Conservation (phyloP, 1,140 invertebrate genomes). For the Nomia melanderi region DNA sequence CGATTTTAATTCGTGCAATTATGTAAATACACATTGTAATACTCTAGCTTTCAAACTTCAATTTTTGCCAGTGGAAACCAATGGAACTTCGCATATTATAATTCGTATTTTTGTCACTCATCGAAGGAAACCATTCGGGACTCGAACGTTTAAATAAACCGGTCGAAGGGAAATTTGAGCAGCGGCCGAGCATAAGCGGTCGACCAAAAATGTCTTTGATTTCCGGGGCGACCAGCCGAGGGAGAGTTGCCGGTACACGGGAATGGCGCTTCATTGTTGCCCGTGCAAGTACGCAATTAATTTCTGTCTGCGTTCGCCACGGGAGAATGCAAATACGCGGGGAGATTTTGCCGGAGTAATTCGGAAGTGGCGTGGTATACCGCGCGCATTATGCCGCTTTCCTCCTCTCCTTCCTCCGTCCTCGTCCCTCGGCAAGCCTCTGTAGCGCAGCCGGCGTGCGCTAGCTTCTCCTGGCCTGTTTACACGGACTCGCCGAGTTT, state of each 20-base stretch:
- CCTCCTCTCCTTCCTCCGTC: constrained; percentile 18
- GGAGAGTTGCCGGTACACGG: constrained; percentile 39
- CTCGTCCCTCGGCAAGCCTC: neutral
- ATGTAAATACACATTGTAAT: too few species aligned
- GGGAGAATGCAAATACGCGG: constrained; percentile 77
- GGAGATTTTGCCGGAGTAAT: constrained; percentile 78
- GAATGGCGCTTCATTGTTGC: constrained; percentile 74
- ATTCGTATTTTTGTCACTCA: too few species aligned
- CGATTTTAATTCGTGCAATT: too few species aligned
- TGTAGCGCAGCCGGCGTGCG: constrained; percentile 30
- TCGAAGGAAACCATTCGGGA: too few species aligned
- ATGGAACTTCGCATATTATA: too few species aligned
- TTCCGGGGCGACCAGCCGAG: constrained; percentile 64
- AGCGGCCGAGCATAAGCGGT: constrained; percentile 42
- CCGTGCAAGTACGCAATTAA: constrained; percentile 78
- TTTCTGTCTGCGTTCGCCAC: constrained; percentile 75
- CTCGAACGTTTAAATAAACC: constrained; percentile 42
- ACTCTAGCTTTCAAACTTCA: too few species aligned
- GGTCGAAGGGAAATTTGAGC: constrained; percentile 55
- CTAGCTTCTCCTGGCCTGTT: constrained; percentile 54
- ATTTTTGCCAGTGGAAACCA: too few species aligned
- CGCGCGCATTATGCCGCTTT: constrained; percentile 75
- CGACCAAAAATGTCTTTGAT: constrained; percentile 75
- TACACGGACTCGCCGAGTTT: constrained; percentile 43
- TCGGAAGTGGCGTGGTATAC: constrained; percentile 78